phyloP scores from a whole-genome alignment of 2,888 invertebrate species.

The Scelioninae gen. 2 region DNA sequence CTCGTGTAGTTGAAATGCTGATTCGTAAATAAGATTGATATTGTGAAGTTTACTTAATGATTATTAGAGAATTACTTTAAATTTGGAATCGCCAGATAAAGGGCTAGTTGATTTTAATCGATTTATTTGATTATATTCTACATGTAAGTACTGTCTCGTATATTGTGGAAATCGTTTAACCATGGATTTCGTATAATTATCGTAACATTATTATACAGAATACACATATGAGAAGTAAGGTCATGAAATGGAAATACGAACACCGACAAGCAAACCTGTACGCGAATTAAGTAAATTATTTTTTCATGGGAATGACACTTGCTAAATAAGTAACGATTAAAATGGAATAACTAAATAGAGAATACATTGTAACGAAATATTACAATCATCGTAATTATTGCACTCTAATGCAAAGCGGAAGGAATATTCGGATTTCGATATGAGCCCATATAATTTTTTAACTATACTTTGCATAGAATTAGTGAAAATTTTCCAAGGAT shows the following conservation, averaged over 20 bases:
- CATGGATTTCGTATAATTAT: not conserved
- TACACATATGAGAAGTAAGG: constrained; percentile 24
- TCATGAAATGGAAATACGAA: constrained; percentile 14
- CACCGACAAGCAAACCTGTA: too few species aligned
- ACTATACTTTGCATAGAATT: constrained; percentile 96
- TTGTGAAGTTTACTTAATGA: not conserved
- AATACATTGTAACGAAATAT: too few species aligned
- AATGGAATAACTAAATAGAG: too few species aligned
- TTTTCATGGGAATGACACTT: constrained; percentile 32
- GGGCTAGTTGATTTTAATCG: constrained; percentile 1
- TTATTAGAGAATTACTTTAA: constrained; percentile 2
- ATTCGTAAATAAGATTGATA: constrained; percentile 26
- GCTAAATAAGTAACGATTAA: too few species aligned
- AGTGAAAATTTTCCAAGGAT: constrained; percentile 89
- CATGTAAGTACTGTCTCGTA: not conserved
- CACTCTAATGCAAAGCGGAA: too few species aligned
- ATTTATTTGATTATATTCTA: not conserved
- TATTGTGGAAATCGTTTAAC: not conserved
- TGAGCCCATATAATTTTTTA: constrained; percentile 77
- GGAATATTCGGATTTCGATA: constrained; percentile 19
- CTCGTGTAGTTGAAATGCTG: constrained; percentile 55
- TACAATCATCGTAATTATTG: too few species aligned
- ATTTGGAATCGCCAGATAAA: not conserved
- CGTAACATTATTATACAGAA: not conserved
- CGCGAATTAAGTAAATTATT: constrained; percentile 29